Conservation (phyloP, 2,113 vertebrate genomes). For the Serilophus lunatus region DNA sequence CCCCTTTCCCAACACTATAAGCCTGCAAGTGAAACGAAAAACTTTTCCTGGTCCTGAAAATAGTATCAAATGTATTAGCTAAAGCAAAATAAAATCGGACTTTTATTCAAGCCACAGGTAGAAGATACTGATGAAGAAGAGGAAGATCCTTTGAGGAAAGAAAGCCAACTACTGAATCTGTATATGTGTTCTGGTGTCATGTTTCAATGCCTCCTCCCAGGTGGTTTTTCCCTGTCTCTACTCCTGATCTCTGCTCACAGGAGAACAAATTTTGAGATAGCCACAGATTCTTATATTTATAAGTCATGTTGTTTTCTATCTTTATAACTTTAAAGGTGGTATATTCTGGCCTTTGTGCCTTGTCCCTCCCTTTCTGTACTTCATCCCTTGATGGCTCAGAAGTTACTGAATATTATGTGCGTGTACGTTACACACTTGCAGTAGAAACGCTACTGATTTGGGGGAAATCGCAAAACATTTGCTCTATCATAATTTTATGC, state of each 20-base stretch:
- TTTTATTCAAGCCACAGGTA: not conserved
- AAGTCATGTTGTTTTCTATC: not conserved
- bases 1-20: not conserved
- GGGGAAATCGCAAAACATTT: not conserved
- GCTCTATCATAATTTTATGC: not conserved
- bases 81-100: not conserved
- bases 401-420: not conserved
- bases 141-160: rapidly evolving
- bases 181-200: not conserved
- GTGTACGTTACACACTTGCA: not conserved
- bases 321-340: not conserved
- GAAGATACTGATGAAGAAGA: not conserved
- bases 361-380: not conserved
- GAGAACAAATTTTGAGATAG: not conserved
- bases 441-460: not conserved
- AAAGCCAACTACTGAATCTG: not conserved
- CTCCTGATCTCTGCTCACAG: not conserved
- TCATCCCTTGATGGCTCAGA: not conserved
- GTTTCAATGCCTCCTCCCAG: not conserved
- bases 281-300: not conserved
- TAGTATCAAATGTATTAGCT: not conserved
- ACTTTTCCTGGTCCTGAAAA: not conserved
- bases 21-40: not conserved
- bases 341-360: not conserved
- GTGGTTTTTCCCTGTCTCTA: not conserved